Conservation (phyloP, 2,113 vertebrate species). For the Cyprinodon brontotheroides region DNA sequence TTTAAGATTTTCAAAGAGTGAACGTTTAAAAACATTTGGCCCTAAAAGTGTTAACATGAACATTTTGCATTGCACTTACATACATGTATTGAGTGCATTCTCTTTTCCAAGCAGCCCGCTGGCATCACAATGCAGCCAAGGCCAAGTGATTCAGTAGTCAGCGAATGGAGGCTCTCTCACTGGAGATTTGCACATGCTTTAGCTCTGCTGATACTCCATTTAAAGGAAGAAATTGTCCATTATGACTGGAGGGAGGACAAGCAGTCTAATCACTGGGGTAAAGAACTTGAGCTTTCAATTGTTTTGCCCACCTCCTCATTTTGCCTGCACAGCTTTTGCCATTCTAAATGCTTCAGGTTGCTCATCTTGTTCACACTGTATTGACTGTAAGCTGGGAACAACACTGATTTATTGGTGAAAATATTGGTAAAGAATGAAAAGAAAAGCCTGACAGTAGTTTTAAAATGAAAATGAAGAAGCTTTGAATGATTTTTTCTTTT, state of each 20-base stretch:
- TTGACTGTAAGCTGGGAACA: neutral
- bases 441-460: neutral
- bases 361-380: conserved; percentile 15
- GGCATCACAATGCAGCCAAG: conserved; percentile 40
- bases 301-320: conserved; percentile 41
- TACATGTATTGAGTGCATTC: neutral
- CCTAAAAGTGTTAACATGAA: neutral
- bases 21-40: neutral
- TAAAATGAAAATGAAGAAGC: neutral
- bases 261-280: conserved; percentile 29
- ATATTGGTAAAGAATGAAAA: neutral
- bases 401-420: conserved; percentile 8
- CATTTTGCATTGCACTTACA: neutral
- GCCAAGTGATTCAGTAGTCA: conserved; percentile 21
- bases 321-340: conserved; percentile 20
- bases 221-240: conserved; percentile 48
- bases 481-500: neutral
- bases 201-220: conserved; percentile 32
- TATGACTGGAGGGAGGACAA: conserved; percentile 49
- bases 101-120: conserved; percentile 10
- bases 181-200: conserved; percentile 7
- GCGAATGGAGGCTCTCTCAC: neutral
- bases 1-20: neutral
- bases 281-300: conserved; percentile 60
- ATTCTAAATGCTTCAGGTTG: conserved; percentile 31